phyloP scores from a whole-genome alignment of 2,113 vertebrate genomes.

The Sporophila hypoxantha region DNA sequence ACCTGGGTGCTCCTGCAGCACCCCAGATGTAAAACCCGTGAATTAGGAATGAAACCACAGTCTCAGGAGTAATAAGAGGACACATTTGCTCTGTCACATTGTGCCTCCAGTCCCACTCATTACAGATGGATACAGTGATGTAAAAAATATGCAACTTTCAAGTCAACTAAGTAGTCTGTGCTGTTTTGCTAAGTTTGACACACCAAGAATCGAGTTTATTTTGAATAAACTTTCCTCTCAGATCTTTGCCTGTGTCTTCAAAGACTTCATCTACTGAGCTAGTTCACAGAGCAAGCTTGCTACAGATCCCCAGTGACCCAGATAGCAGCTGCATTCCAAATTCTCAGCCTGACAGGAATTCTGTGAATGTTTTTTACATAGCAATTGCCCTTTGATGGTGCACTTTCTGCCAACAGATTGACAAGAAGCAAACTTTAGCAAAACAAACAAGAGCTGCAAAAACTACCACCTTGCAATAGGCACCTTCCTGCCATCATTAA shows the following conservation, averaged over 20 bases:
- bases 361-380: not conserved
- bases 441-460: not conserved
- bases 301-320: slow-evolving; percentile 27
- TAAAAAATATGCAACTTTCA: not conserved
- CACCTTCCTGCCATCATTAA: not conserved
- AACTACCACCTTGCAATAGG: not conserved
- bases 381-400: slow-evolving; percentile 13
- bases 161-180: not conserved
- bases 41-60: not conserved
- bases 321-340: not conserved
- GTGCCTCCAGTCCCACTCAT: not conserved
- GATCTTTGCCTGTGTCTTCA: slow-evolving; percentile 13
- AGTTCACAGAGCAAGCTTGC: not conserved
- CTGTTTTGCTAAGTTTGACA: not conserved
- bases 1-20: not conserved
- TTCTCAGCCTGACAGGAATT: not conserved
- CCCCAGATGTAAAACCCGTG: not conserved
- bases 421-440: not conserved
- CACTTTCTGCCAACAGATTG: not conserved
- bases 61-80: not conserved
- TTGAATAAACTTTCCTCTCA: not conserved
- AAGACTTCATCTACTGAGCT: slow-evolving; percentile 3
- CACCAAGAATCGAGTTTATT: not conserved
- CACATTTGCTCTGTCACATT: not conserved
- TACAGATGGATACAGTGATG: not conserved